phyloP scores from a whole-genome alignment of 1,140 invertebrate species.

The Heterodera carotae region DNA sequence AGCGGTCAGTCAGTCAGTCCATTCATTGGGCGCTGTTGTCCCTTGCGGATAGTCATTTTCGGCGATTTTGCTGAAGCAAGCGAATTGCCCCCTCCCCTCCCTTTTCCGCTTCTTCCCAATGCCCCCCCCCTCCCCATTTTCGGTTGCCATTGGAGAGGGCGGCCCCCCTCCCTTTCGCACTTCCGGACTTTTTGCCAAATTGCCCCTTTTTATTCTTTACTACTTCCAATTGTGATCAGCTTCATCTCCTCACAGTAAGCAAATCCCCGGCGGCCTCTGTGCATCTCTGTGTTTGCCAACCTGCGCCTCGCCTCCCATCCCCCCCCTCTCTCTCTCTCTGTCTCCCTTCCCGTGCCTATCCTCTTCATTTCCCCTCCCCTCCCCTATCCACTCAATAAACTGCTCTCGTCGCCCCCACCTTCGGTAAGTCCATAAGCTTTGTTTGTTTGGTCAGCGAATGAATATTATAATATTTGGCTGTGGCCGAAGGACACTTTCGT shows the following conservation, averaged over 20 bases:
- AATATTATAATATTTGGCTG: background rate
- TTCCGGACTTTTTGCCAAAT: background rate
- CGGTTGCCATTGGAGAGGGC: background rate
- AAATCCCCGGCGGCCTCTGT: too few relatives aligned
- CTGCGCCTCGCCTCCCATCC: background rate
- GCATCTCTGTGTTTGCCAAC: slow-evolving; percentile 5
- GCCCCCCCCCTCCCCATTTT: background rate
- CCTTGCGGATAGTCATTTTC: background rate
- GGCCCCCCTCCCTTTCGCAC: too few relatives aligned
- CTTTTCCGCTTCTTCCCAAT: background rate
- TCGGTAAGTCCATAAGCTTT: background rate
- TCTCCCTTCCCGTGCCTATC: slow-evolving; percentile 2
- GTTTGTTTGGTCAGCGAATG: background rate
- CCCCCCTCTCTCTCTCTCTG: too few relatives aligned
- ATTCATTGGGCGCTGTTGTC: background rate
- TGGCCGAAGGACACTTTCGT: background rate
- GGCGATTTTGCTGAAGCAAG: background rate
- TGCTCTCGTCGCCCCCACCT: background rate
- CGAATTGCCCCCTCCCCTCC: background rate
- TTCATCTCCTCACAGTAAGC: background rate
- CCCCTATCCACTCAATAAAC: background rate
- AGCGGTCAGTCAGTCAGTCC: background rate
- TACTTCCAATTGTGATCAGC: background rate
- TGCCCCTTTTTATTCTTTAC: background rate
- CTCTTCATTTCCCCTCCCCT: background rate